Conservation (phyloP, 2,797 vertebrate species). For the Xenops minutus region DNA sequence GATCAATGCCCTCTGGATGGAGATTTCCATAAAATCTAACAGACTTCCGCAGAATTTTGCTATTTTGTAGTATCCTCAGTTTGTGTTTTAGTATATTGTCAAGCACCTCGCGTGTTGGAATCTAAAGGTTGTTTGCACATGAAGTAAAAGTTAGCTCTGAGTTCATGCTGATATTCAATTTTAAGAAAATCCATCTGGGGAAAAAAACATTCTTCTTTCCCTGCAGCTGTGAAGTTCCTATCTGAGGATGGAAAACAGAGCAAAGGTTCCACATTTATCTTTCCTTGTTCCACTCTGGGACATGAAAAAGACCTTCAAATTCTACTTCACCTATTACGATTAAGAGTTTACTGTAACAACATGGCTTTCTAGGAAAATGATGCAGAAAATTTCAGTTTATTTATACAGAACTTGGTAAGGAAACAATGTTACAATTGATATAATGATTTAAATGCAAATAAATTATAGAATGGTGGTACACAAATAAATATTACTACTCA, state of each 20-base stretch:
- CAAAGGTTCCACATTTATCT: not conserved
- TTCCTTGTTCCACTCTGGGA: fast-evolving
- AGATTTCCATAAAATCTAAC: not conserved
- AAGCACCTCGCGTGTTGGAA: not conserved
- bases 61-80: not conserved
- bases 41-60: not conserved
- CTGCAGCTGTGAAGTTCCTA: not conserved
- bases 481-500: not conserved
- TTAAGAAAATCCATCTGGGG: not conserved
- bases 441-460: not conserved
- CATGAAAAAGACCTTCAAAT: not conserved
- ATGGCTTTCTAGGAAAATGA: not conserved
- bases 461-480: not conserved
- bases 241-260: not conserved
- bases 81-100: not conserved
- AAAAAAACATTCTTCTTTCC: not conserved
- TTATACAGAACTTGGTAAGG: not conserved
- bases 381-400: not conserved
- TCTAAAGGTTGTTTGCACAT: not conserved
- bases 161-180: not conserved
- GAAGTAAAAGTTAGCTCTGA: not conserved
- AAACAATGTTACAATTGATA: not conserved
- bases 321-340: not conserved
- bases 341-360: not conserved
- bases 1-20: not conserved